phyloP scores from a whole-genome alignment of 2,113 vertebrate genomes.

The Oryctolagus cuniculus region mOryCun1.1 NC_091433.1:119835501-119836000 shows the following conservation, averaged over 20 bases:
- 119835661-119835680: background rate
- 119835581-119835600: background rate
- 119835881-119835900: background rate
- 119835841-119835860: background rate
- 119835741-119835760: background rate
- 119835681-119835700: background rate
- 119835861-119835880: background rate
- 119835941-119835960: too few relatives aligned
- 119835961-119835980: too few relatives aligned
- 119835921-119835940: too few relatives aligned
- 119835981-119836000: too few relatives aligned
- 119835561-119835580: background rate
- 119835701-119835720: background rate
- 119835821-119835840: background rate
- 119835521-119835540: background rate
- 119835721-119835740: background rate
- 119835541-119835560: background rate
- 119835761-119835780: background rate
- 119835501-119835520: background rate
- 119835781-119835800: background rate
- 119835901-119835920: too few relatives aligned
- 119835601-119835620: background rate
- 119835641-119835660: background rate
- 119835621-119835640: conserved; percentile 5
- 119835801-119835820: background rate